Evolutionary conservation across 1,140 invertebrate species (phyloP).

Genomic region (Scaptomyza graminum): DNA sequence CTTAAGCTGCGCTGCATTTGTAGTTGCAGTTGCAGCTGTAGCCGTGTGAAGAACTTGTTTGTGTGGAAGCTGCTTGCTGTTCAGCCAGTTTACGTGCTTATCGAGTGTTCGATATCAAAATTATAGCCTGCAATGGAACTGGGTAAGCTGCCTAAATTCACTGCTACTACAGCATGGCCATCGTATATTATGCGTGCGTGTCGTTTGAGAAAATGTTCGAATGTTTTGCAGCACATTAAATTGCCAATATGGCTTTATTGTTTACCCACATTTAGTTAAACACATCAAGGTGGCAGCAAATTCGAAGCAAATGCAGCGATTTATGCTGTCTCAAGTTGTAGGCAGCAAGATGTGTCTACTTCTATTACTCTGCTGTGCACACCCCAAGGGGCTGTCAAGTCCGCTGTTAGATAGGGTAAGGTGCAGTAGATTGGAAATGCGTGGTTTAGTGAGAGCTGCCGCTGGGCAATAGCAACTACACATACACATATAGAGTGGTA

Average conservation of each 20-base stretch:
- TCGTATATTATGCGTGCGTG: slow-evolving; percentile 65
- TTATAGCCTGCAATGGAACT: slow-evolving; percentile 25
- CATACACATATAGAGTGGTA: slow-evolving; percentile 22
- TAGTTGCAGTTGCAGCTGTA: slow-evolving; percentile 10
- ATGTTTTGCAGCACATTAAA: slow-evolving; percentile 78
- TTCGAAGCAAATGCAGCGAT: slow-evolving; percentile 56
- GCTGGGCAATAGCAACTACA: slow-evolving; percentile 66
- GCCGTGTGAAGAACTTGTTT: slow-evolving; percentile 5
- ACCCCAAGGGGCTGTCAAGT: slow-evolving; percentile 30
- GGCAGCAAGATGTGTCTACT: neutral
- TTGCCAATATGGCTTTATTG: slow-evolving; percentile 78
- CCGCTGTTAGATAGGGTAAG: neutral
- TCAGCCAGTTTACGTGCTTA: slow-evolving; percentile 69
- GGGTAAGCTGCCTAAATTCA: slow-evolving; percentile 68
- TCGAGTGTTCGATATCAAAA: slow-evolving; percentile 40
- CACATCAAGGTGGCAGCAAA: slow-evolving; percentile 9
- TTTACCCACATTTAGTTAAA: slow-evolving; percentile 19
- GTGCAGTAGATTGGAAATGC: slow-evolving; percentile 17
- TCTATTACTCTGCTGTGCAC: slow-evolving; percentile 9
- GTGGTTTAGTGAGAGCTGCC: slow-evolving; percentile 57
- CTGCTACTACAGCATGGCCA: slow-evolving; percentile 26
- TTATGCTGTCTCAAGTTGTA: slow-evolving; percentile 72
- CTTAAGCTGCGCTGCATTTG: slow-evolving; percentile 36
- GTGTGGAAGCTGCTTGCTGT: slow-evolving; percentile 1
- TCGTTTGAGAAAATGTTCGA: slow-evolving; percentile 46